Evolutionary conservation across 2,113 vertebrate genomes (phyloP), one percentile per base, ranked within the genome.

Genomic region (Recurvirostra avosetta): DNA sequence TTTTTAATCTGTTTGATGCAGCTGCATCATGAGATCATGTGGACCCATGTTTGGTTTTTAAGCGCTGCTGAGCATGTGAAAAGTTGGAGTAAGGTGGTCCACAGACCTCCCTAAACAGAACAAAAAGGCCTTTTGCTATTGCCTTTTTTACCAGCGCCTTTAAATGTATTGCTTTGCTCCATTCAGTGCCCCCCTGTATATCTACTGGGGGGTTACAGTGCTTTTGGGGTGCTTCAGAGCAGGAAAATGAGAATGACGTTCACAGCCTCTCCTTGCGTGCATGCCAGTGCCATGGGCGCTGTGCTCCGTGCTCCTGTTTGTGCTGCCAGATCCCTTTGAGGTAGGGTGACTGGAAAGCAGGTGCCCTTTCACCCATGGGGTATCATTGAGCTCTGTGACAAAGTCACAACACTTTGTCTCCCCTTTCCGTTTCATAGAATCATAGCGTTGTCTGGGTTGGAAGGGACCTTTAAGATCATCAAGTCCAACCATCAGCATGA

Each of bases 11-110:
- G 13, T 25, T 43, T 23, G 29, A 11, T 38, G 56, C 19, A 45
- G 43, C n/a, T 34, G 25, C 11, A 11, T 56, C 32, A 4, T 18
- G 62, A 58, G 62, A 34, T 38, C 3, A 0, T 32, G 1, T 9
- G 56, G 58, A 29, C 41, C 27, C 3, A 1, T 11, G 18, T 12
- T 11, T 49, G 23, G 14, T 18, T 81, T 63, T 43, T 13, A 73
- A 50, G 49, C 2, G 32, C 12, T n/a, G 58, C 53, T 36, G 43
- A 68, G 38, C 58, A 32, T 5, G 4, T 26, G 29, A 65, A 38
- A 40, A 34, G 21, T 49, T 58, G 43, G 13, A 58, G 26, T 47
- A 17, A 77, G 15, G 41, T 16, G 17, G 9, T 21, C 47, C 36
- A 12, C 41, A 52, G 16, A 13, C 15, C 29, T 61, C 38, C 40